Conservation (phyloP, 2,888 invertebrate species). For the Smittia aterrima region DNA sequence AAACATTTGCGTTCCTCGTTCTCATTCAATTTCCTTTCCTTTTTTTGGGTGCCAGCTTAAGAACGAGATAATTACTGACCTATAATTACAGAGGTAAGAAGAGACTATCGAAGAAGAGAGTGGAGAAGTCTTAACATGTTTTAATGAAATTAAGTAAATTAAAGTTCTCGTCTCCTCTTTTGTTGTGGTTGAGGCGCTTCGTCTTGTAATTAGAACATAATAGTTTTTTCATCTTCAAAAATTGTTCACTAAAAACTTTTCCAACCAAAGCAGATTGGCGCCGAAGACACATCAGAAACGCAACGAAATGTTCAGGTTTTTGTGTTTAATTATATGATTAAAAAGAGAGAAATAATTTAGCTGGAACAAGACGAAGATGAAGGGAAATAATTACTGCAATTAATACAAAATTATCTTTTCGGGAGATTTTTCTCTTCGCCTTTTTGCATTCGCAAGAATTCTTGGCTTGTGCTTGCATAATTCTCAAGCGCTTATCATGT, state of each 20-base stretch:
- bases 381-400: constrained; percentile 37
- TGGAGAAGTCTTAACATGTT: not conserved
- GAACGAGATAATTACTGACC: constrained; percentile 34
- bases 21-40: constrained; percentile 21
- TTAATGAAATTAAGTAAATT: constrained; percentile 39
- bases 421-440: not conserved
- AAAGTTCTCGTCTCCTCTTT: constrained; percentile 17
- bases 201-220: constrained; percentile 38
- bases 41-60: constrained; percentile 19
- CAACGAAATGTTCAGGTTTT: constrained; percentile 1
- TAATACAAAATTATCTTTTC: constrained; percentile 23
- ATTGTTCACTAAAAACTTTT: not conserved
- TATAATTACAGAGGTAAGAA: constrained; percentile 27
- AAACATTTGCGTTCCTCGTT: not conserved
- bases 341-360: constrained; percentile 16
- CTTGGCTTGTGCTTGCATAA: not conserved
- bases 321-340: constrained; percentile 28
- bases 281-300: constrained; percentile 12
- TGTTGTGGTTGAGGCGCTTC: not conserved
- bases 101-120: not conserved
- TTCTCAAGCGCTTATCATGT: not conserved
- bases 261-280: constrained; percentile 32
- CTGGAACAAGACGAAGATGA: constrained; percentile 13
- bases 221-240: constrained; percentile 10
- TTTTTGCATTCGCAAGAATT: constrained; percentile 9